These are phyloP conservation scores for Agrotis ipsilon DNA, from an alignment of 2,888 invertebrate genomes.

Conservation along the genomic window DNA sequence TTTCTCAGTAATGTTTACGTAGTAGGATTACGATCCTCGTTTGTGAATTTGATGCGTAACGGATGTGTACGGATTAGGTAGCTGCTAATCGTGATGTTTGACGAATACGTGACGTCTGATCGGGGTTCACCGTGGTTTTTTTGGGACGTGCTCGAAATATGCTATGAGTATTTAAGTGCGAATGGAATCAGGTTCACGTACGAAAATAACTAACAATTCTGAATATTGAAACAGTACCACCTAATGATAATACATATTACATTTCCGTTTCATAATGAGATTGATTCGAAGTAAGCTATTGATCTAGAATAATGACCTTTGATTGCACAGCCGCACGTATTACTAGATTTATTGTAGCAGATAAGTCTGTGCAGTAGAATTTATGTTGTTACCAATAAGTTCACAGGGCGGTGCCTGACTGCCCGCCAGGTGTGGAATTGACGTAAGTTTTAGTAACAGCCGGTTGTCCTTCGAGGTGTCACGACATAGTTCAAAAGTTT, in stretches of 20 bases:
- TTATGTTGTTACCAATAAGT: constrained; percentile 52
- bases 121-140: constrained; percentile 52
- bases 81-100: constrained; percentile 70
- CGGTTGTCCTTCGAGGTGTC: constrained; percentile 78
- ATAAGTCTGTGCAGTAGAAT: constrained; percentile 47
- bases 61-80: constrained; percentile 67
- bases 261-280: constrained; percentile 46
- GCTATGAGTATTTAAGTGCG: constrained; percentile 33
- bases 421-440: constrained; percentile 72
- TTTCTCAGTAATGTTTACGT: constrained; percentile 76
- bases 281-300: constrained; percentile 33
- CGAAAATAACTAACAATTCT: constrained; percentile 22
- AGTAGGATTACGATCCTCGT: constrained; percentile 60
- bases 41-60: constrained; percentile 64
- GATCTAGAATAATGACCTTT: constrained; percentile 51
- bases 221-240: background rate
- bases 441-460: constrained; percentile 73
- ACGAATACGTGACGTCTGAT: constrained; percentile 42
- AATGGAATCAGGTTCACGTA: constrained; percentile 38
- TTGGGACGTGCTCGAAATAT: constrained; percentile 48
- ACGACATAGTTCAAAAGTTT: constrained; percentile 70
- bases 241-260: constrained; percentile 1
- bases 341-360: constrained; percentile 54
- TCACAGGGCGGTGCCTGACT: constrained; percentile 63
- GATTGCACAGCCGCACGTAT: constrained; percentile 41